A percentile compares a stretch with the other conserved stretches of the same genome.
These are phyloP conservation scores for Eupsilia transversa DNA, from an alignment of 2,888 invertebrate species.

Conservation along the genomic window DNA sequence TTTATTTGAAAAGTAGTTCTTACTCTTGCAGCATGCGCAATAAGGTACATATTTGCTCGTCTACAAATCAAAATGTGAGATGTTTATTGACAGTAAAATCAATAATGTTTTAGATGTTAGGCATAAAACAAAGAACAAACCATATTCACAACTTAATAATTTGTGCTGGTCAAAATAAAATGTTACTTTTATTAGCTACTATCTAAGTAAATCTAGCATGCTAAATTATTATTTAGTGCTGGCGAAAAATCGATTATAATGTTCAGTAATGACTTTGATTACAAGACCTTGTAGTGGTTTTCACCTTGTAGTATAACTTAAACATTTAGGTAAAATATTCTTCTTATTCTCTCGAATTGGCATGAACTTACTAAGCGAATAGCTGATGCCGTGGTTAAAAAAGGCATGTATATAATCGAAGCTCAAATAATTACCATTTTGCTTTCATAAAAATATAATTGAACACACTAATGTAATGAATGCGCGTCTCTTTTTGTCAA, in stretches of 20 bases:
- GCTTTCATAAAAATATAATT: too few species aligned
- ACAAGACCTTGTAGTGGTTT: constrained; percentile 29
- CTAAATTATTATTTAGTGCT: constrained; percentile 33
- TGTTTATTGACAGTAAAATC: not conserved
- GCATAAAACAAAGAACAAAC: not conserved
- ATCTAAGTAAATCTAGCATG: constrained; percentile 36
- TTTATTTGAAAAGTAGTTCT: not conserved
- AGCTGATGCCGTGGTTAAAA: too few species aligned
- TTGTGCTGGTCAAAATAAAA: constrained; percentile 4
- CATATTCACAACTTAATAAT: not conserved
- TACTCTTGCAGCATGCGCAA: not conserved
- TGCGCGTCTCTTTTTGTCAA: too few species aligned
- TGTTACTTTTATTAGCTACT: not conserved
- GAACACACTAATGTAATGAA: too few species aligned
- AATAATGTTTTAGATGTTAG: not conserved
- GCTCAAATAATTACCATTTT: too few species aligned
- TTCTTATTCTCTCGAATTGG: not conserved
- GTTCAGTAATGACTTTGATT: constrained; percentile 34
- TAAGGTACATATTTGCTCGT: not conserved
- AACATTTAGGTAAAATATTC: not conserved
- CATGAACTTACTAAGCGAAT: not conserved
- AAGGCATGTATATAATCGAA: too few species aligned
- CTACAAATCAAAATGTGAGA: not conserved
- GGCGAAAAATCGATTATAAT: constrained; percentile 47
- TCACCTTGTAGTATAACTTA: constrained; percentile 29